Conservation (phyloP, 2,888 invertebrate species). For the Xylota sylvarum region DNA sequence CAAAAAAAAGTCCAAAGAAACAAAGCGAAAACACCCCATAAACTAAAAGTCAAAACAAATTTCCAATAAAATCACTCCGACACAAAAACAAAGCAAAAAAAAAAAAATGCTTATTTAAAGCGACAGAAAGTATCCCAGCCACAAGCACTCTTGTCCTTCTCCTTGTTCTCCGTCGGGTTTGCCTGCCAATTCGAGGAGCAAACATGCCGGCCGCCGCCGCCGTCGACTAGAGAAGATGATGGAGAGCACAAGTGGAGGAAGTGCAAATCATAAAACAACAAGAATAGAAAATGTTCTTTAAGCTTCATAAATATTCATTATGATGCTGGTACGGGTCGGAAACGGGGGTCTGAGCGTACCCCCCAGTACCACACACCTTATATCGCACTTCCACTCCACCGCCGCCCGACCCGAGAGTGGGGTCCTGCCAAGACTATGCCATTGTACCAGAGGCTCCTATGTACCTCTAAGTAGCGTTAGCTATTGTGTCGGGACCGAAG, state of each 20-base stretch:
- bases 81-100: constrained; percentile 22
- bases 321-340: constrained; percentile 28
- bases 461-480: not conserved
- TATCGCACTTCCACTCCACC: constrained; percentile 6
- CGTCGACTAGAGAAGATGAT: constrained; percentile 24
- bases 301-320: constrained; percentile 84
- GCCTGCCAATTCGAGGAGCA: constrained; percentile 3
- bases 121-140: constrained; percentile 44
- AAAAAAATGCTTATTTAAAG: constrained; percentile 56
- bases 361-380: constrained; percentile 24
- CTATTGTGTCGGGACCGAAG: constrained; percentile 10
- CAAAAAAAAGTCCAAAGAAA: constrained; percentile 34
- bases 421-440: constrained; percentile 19
- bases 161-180: not conserved
- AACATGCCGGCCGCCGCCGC: constrained; percentile 16
- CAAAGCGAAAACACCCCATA: constrained; percentile 53
- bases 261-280: constrained; percentile 83
- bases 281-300: constrained; percentile 82
- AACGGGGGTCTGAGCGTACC: not conserved
- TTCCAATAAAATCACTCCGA: constrained; percentile 62
- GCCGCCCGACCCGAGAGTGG: not conserved
- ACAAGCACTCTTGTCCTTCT: constrained; percentile 14
- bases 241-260: constrained; percentile 65
- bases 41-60: constrained; percentile 63
- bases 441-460: constrained; percentile 14